Conservation (phyloP, 2,888 invertebrate species). For the Marasmarcha lunaedactyla region DNA sequence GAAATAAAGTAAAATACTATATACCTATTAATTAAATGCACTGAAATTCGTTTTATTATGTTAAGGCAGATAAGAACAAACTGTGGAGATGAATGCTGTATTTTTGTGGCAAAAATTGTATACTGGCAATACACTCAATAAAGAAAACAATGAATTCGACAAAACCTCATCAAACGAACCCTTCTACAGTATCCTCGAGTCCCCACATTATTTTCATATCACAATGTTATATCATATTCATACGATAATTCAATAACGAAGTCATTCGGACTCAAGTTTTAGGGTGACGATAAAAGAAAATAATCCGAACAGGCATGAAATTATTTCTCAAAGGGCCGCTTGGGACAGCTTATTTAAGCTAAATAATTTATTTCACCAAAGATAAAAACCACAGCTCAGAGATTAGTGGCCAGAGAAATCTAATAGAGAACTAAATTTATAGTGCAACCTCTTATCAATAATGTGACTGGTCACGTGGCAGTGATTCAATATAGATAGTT, state of each 20-base stretch:
- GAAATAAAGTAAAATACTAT: no score
- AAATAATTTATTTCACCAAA: conserved; percentile 41
- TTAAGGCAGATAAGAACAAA: no score
- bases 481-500: conserved; percentile 34
- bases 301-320: conserved; percentile 57
- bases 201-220: conserved; percentile 43
- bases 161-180: conserved; percentile 44
- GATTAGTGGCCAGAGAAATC: conserved; percentile 45
- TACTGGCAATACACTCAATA: no score
- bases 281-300: conserved; percentile 43
- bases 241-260: conserved; percentile 65
- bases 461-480: conserved; percentile 45
- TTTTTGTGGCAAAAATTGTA: no score
- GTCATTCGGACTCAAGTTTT: conserved; percentile 44
- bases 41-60: no score
- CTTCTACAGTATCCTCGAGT: conserved; percentile 46
- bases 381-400: conserved; percentile 11
- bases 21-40: no score
- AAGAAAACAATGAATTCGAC: conserved; percentile 15
- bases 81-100: no score
- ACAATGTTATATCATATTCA: conserved; percentile 57
- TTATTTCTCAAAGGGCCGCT: conserved; percentile 39
- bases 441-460: conserved; percentile 37
- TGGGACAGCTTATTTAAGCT: conserved; percentile 42
- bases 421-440: conserved; percentile 56